Evolutionary conservation across 2,888 invertebrate genomes (phyloP).

Genomic region (Odontomyia ornata): DNA sequence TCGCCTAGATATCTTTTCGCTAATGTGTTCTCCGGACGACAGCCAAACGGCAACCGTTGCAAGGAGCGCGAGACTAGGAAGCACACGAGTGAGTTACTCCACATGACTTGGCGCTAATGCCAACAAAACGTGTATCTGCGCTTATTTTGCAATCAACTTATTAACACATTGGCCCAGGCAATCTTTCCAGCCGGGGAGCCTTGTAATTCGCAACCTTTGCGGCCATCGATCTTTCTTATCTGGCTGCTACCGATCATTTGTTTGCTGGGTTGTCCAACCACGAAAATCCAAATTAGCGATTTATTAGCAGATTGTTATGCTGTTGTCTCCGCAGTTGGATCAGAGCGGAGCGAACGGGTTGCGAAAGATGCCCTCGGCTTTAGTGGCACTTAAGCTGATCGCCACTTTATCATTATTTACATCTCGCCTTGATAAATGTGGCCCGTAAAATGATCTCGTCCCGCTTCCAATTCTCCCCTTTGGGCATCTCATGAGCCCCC

Average conservation of each 20-base stretch:
- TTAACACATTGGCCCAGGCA: conserved; percentile 14
- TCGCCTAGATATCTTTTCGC: neutral
- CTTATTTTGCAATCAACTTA: conserved; percentile 5
- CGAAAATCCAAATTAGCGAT: conserved; percentile 4
- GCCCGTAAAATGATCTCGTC: neutral
- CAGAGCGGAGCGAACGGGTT: neutral
- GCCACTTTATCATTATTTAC: conserved; percentile 31
- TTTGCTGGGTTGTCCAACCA: conserved; percentile 28
- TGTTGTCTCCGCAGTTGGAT: neutral
- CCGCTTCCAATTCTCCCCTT: neutral
- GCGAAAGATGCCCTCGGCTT: conserved; percentile 18
- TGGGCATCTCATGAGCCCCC: neutral
- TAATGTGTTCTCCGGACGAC: neutral
- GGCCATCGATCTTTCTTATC: conserved; percentile 35
- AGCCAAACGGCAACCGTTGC: neutral
- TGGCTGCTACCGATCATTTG: conserved; percentile 20
- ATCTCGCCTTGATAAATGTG: neutral
- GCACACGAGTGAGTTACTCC: neutral
- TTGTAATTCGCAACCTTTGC: conserved; percentile 10
- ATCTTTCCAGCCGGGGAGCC: neutral
- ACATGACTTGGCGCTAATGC: neutral
- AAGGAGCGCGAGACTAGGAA: neutral
- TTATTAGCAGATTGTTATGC: conserved; percentile 7
- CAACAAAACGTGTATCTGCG: neutral
- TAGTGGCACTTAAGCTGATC: conserved; percentile 6